Base-by-base conservation (phyloP, 2,888 invertebrate species). In the Leptopilina drosophilae region DNA sequence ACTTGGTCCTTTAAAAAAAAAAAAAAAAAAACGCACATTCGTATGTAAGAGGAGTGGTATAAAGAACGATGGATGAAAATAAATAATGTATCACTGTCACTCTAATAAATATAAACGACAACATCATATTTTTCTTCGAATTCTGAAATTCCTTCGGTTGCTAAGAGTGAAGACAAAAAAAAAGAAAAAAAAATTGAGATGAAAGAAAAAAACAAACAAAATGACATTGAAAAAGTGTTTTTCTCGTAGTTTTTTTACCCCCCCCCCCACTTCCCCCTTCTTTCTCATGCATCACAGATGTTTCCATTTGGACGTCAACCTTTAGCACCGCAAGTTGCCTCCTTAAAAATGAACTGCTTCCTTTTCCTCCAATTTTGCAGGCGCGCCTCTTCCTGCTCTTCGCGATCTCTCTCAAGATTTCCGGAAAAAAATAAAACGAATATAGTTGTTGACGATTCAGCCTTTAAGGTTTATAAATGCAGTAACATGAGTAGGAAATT, bases 331-430 rank as follows among this genome's bases (percentile, higher is more conserved):
- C 33, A 73, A 26, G 40, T 15, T 56, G 73, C 73, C 26, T 73
- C 73, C 73, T 73, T 73, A 73, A 73, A 73, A 59, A 73, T 73
- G 73, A 73, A 73, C 73, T 73, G 56, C 73, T 73, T 56, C 73
- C 73, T 73, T 56, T 73, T 73, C 40, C 73, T 73, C 73, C 56
- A 73, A 73, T 73, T 73, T 59, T 73, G 33, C 56, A 73, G 56
- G 73, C 73, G 73, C 73, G 33, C 73, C 73, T 33, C 73, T 56
- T 73, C 56, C 73, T 73, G 56, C 73, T 33, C 33, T 73, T 11
- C 11, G 9, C 49, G 49, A 11, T 49, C 49, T 42, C 53, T 73
- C 33, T 40, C 56, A 73, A 73, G 56, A 73, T 73, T 73, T 73
- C 73, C 56, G 5, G 56, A 20, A 33, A 33, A 11, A 73, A 73